Evolutionary conservation across 2,888 invertebrate genomes (phyloP), one percentile per base, ranked within the genome.

Genomic region (Drosophila stalkeri): DNA sequence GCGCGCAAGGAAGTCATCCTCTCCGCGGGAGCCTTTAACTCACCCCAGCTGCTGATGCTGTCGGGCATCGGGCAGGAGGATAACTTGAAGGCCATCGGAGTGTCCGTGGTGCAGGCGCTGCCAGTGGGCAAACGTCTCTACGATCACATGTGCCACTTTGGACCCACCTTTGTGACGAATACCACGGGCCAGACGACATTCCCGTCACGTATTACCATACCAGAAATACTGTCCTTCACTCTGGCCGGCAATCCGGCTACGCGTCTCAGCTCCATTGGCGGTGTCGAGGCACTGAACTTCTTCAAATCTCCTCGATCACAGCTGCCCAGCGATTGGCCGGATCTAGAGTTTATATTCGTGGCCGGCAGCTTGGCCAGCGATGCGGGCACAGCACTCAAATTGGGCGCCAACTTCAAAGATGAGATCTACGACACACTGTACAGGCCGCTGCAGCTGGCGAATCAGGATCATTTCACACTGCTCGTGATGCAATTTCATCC

Each of bases 41-140:
- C 97, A 0, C 98, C 98, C 0, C 98, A 99, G 92, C 91, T 99
- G 4, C 94, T 99, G 12, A 97, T 98, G 97, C 92, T 99, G 8
- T 97, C 97, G 8, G 98, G 98, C 0, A 90, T 95, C 14, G 95
- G 95, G 3, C 95, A 95, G 0, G 92, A 86, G 68, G 90, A 94
- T 51, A 94, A 96, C 82, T 91, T 96, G 2, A 88, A 92, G 20
- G 92, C 94, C 4, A 91, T 94, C 4, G 94, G 94, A 0, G 94
- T 96, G 65, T 94, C 95, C 0, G 92, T 96, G 0, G 83, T 96
- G 3, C 93, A 94, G 74, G 94, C 96, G 78, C 92, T 96, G 20
- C 96, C 96, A 0, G 96, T 97, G 1, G 97, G 96, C 0, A 92
- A 94, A 82, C 94, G 94, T 18, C 89, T 96, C 55, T 95, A 95